A percentile compares a stretch with the other conserved stretches of the same genome.
Evolutionary conservation across 2,113 vertebrate species (phyloP).

Genomic region (Apteryx owenii): DNA sequence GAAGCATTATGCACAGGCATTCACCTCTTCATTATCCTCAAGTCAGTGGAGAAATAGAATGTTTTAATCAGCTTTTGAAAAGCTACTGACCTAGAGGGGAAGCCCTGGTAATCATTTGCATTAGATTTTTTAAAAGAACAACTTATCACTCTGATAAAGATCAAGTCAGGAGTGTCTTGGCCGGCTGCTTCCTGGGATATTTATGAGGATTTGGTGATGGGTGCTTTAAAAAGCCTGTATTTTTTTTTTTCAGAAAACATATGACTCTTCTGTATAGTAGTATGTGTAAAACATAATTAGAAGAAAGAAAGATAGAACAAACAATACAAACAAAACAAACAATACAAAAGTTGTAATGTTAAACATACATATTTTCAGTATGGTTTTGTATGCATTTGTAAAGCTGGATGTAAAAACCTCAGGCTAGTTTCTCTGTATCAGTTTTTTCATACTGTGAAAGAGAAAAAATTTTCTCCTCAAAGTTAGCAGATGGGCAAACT

Average conservation of each 20-base stretch:
- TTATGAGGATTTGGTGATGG: background rate
- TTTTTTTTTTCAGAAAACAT: background rate
- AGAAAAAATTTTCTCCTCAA: background rate
- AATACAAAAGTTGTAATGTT: background rate
- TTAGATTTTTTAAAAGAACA: background rate
- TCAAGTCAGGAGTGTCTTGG: background rate
- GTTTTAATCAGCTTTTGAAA: background rate
- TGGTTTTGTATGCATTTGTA: background rate
- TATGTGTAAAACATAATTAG: background rate
- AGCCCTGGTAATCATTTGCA: background rate
- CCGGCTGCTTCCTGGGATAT: background rate
- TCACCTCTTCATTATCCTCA: slow-evolving; percentile 14
- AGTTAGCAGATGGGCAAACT: background rate
- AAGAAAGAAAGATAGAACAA: background rate
- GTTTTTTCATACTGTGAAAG: background rate
- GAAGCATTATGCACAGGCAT: background rate
- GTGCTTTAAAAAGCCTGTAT: background rate
- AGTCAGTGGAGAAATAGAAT: background rate
- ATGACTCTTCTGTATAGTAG: background rate
- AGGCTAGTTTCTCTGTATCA: background rate
- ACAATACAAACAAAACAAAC: background rate
- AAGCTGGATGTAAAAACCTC: background rate
- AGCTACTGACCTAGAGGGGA: background rate
- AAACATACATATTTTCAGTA: background rate
- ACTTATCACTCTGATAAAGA: background rate